These are phyloP conservation scores for Mesocentrotus franciscanus DNA, from an alignment of 53 echinoderm and acorn worm species.

Conservation along the genomic window DNA sequence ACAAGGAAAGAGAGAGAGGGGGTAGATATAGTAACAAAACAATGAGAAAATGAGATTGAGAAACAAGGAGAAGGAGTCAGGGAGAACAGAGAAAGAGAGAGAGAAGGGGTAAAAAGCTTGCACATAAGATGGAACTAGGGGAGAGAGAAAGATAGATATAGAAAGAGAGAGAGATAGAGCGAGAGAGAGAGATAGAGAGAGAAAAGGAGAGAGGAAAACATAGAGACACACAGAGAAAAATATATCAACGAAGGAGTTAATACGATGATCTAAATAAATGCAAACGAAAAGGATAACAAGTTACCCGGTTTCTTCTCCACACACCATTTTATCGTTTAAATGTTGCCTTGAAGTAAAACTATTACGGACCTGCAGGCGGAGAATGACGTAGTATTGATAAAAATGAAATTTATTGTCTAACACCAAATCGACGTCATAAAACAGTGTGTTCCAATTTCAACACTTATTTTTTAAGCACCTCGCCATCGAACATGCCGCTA, in stretches of 20 bases:
- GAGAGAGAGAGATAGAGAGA: not conserved
- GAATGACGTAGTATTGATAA: slow-evolving; percentile 34
- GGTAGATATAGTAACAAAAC: too few relatives aligned
- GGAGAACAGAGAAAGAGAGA: not conserved
- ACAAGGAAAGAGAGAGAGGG: not conserved
- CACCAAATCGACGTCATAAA: slow-evolving; percentile 48
- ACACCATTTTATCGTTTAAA: not conserved
- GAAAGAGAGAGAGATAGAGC: not conserved
- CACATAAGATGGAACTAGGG: not conserved
- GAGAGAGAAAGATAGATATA: not conserved
- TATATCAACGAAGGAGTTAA: too few relatives aligned
- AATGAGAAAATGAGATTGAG: too few relatives aligned
- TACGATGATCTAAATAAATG: not conserved
- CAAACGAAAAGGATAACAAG: not conserved
- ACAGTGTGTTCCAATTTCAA: slow-evolving; percentile 52
- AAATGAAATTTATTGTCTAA: slow-evolving; percentile 53
- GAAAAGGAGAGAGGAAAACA: not conserved
- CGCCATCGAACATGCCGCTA: slow-evolving; percentile 7
- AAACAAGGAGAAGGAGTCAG: too few relatives aligned
- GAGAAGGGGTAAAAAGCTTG: not conserved
- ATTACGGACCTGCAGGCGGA: not conserved
- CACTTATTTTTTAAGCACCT: slow-evolving; percentile 61
- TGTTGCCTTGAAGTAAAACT: slow-evolving; percentile 1
- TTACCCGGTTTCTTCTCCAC: not conserved
- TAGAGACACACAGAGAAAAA: not conserved